A percentile compares a stretch with the other conserved stretches of the same genome.
phyloP scores from a whole-genome alignment of 2,113 vertebrate genomes.

The Tetrax tetrax region DNA sequence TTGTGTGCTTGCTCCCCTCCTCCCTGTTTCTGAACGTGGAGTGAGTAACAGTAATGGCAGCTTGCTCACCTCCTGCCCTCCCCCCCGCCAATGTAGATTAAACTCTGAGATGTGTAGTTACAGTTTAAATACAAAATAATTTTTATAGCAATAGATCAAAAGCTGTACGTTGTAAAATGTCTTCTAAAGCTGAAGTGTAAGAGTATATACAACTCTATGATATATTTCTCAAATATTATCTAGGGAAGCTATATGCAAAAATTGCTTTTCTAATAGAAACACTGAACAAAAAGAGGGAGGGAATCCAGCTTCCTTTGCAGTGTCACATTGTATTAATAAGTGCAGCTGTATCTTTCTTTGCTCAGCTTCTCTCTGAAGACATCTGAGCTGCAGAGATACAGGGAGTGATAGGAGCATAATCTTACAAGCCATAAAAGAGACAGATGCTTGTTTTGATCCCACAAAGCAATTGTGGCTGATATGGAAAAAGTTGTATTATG shows the following conservation, averaged over 20 bases:
- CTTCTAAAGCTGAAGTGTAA: not conserved
- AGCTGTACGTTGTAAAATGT: not conserved
- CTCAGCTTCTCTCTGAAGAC: not conserved
- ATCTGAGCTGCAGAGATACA: not conserved
- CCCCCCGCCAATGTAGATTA: not conserved
- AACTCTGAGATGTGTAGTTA: not conserved
- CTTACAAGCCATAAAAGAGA: not conserved
- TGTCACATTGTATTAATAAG: not conserved
- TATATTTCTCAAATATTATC: not conserved
- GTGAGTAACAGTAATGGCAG: not conserved
- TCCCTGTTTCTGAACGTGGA: not conserved
- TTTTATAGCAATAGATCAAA: not conserved
- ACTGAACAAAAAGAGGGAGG: not conserved
- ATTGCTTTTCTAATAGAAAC: not conserved
- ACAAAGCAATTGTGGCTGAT: not conserved
- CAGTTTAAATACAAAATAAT: not conserved
- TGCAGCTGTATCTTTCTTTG: not conserved
- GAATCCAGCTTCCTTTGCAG: not conserved
- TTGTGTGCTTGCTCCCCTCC: not conserved
- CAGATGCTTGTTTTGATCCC: not conserved
- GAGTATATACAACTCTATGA: not conserved
- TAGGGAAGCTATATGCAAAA: not conserved
- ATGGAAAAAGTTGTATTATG: not conserved
- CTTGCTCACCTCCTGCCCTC: not conserved
- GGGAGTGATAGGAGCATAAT: accelerated